Evolutionary conservation across 2,888 invertebrate species (phyloP), one percentile per base, ranked within the genome.

Genomic region (Orgyia antiqua): DNA sequence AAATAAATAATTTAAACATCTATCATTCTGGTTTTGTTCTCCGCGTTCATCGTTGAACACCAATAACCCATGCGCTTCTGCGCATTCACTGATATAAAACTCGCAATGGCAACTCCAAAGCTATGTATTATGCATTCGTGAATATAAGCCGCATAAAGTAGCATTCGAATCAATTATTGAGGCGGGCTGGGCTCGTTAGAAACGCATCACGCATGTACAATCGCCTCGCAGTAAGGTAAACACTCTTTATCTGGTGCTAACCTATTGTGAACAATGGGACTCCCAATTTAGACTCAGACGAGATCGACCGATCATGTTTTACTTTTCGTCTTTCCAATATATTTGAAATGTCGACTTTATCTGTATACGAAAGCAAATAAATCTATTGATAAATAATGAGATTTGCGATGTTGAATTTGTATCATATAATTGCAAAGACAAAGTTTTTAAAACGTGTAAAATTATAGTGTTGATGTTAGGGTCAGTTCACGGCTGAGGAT

Each of bases 191-290:
- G 68, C 84, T 86, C 82, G 84, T 84, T 84, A 82, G 84, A 83
- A 82, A 84, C 84, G 86, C 84, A 80, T 83, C 84, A 83, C 82
- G 84, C 83, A 86, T 86, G 74, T 79, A 74, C 78, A 83, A 82
- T 83, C 77, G 79, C 54, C 57, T 59, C 63, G 68, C 60, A 45
- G 70, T 67, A 69, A 71, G 68, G 73, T 68, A 74, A 76, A 74
- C 80, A 74, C 65, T 64, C 66, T 68, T 77, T 80, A 77, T 77
- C 76, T 78, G 76, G 80, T 75, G 79, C 77, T 76, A 76, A 77
- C 67, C 70, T 68, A 69, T 65, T 62, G 66, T 43, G 62, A 71
- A 83, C 82, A 82, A 83, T 82, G 83, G 78, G 37, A 53, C 62
- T 64, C 71, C 83, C 80, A 82, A 83, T 79, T 80, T 74, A 73